Evolutionary conservation across 2,888 invertebrate species (phyloP), one percentile per base, ranked within the genome.

Genomic region (Oxyscelio sp.): DNA sequence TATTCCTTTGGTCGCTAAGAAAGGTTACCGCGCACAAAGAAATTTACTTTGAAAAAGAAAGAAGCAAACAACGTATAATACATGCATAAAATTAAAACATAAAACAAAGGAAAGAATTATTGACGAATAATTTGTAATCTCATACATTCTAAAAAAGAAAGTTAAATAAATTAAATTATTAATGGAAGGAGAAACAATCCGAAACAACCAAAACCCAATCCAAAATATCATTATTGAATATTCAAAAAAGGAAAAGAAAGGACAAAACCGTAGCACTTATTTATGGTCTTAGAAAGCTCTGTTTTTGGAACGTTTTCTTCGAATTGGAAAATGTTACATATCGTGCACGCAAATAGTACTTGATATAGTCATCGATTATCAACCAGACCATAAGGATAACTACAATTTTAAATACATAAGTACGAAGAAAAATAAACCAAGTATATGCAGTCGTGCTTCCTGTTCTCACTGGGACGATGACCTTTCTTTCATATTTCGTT

Each of bases 1-100:
- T 92, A 92, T 93, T 92, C 89, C 90, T 91, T 91, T 91, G 88
- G 91, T 91, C 89, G 88, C 89, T 90, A 88, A 89, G 86, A 90
- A 90, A 89, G 89, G 90, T 90, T 91, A 91, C 89, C 90, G 90
- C 89, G 90, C 88, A 90, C 88, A 90, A 78, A 34, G 48, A 38
- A 15, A 11, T n/a, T 40, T 40, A 43, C 43, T 43, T 17, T 5
- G 19, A 43, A 19, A 68, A 59, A 31, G n/a, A 58, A 56, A 40
- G 6, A 31, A 31, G 13, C 15, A 17, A 13, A 21, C 27, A 40
- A 40, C 15, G 5, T 13, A 50, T 43, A 17, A 43, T 43, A 40
- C 40, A 9, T 40, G 19, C 19, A 43, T 19, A 43, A 6, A 17
- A 17, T 43, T 43, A 43, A 43, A 43, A 8, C 19, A 19, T 43